These are phyloP conservation scores for Aphidius gifuensis DNA, from an alignment of 1,140 invertebrate species.

Conservation along the genomic window DNA sequence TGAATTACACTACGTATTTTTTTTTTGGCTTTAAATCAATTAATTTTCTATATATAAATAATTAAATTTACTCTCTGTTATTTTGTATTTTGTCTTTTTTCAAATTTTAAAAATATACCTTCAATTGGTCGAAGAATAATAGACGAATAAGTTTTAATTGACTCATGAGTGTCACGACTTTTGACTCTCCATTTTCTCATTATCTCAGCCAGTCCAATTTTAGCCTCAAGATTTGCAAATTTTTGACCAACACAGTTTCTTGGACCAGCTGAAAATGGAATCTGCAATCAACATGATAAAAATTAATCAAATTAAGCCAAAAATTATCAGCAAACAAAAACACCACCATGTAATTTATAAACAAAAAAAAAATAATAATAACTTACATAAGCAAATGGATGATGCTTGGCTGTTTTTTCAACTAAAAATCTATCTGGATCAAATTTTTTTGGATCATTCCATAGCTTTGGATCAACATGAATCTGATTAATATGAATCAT, in stretches of 20 bases:
- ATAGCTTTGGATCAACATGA: constrained; percentile 65
- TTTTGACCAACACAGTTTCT: constrained; percentile 63
- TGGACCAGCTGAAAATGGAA: constrained; percentile 61
- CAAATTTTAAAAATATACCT: constrained; percentile 16
- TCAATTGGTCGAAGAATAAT: constrained; percentile 39
- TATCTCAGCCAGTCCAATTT: constrained; percentile 54
- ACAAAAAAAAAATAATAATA: too few relatives aligned
- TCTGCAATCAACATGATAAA: too few relatives aligned
- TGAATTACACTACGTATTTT: background rate
- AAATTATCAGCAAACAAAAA: too few relatives aligned
- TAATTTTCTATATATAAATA: too few relatives aligned
- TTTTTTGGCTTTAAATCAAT: too few relatives aligned
- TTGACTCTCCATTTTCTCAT: constrained; percentile 59
- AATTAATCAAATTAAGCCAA: too few relatives aligned
- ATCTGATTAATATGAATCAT: constrained; percentile 58
- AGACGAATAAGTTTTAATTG: constrained; percentile 33
- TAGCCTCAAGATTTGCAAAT: constrained; percentile 59
- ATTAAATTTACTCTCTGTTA: too few relatives aligned
- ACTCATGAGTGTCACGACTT: constrained; percentile 38
- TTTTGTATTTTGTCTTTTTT: too few relatives aligned
- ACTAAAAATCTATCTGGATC: constrained; percentile 72
- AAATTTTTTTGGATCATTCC: constrained; percentile 68
- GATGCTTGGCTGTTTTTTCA: constrained; percentile 55
- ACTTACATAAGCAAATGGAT: constrained; percentile 63
- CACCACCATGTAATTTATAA: too few relatives aligned